A percentile compares a stretch with the other conserved stretches of the same genome.
Conservation (phyloP, 2,797 vertebrate genomes). For the Phyllotis vaccarum region DNA sequence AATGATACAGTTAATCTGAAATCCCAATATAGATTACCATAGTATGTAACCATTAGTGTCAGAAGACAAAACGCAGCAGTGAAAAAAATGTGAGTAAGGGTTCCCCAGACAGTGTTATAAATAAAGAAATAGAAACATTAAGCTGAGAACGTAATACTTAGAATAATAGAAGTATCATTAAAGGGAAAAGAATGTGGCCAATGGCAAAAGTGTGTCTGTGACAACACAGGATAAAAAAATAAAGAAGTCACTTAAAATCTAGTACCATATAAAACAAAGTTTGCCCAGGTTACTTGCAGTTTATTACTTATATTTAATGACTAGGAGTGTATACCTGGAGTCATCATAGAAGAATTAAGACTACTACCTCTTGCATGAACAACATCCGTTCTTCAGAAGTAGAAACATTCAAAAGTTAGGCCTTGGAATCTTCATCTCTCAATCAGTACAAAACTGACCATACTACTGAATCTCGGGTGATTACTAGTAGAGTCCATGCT, state of each 20-base stretch:
- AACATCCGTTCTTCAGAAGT: background rate
- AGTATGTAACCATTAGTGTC: conserved; percentile 53
- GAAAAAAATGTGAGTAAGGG: conserved; percentile 53
- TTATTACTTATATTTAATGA: background rate
- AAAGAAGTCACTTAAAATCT: background rate
- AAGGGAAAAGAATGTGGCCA: background rate
- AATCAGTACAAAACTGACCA: background rate
- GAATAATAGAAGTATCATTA: background rate
- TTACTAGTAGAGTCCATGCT: background rate
- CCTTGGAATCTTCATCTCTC: background rate
- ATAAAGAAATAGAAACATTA: conserved; percentile 33
- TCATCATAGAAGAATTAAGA: background rate
- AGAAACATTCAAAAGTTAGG: background rate
- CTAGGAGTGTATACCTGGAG: background rate
- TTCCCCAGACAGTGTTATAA: background rate
- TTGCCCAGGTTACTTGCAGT: background rate
- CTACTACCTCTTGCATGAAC: background rate
- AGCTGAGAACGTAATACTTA: conserved; percentile 8
- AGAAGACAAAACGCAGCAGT: conserved; percentile 38
- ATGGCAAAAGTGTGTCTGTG: background rate
- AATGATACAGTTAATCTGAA: background rate
- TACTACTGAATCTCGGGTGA: too few relatives aligned
- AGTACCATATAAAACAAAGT: background rate
- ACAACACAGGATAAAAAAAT: background rate
- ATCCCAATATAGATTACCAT: background rate